A percentile compares a stretch with the other conserved stretches of the same genome.
phyloP scores from a whole-genome alignment of 2,888 invertebrate genomes.

The Chloroclysta siterata region DNA sequence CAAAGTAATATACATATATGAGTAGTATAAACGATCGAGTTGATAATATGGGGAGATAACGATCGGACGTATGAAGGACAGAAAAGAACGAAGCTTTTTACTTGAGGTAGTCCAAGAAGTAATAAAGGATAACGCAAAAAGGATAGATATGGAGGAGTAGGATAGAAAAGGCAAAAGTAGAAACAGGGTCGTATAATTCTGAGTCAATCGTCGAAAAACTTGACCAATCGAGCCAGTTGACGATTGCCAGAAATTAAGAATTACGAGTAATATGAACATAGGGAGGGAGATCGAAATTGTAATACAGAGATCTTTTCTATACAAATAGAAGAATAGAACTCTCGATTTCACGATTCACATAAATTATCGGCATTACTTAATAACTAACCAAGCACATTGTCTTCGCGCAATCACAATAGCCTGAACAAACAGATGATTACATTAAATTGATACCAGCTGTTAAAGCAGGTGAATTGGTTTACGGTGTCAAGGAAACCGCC shows the following conservation, averaged over 20 bases:
- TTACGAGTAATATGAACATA: too few relatives aligned
- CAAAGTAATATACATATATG: background rate
- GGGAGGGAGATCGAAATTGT: too few relatives aligned
- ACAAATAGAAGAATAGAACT: slow-evolving; percentile 8
- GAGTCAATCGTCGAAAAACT: too few relatives aligned
- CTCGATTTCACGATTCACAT: slow-evolving; percentile 10
- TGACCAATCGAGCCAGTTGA: background rate
- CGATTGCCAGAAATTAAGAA: background rate
- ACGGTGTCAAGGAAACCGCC: slow-evolving; percentile 33
- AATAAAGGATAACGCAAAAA: background rate
- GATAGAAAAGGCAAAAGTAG: background rate
- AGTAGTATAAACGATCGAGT: background rate
- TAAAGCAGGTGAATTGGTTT: slow-evolving; percentile 29
- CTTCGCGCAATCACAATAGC: slow-evolving; percentile 16
- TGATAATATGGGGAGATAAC: background rate
- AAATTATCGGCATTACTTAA: slow-evolving; percentile 7
- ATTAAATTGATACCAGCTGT: slow-evolving; percentile 16
- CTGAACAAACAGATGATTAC: slow-evolving; percentile 23
- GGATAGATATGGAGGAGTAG: background rate
- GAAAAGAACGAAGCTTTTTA: background rate
- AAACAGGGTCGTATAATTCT: background rate
- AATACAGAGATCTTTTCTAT: background rate
- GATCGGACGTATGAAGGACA: background rate
- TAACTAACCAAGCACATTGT: slow-evolving; percentile 5
- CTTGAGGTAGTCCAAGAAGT: background rate